A percentile compares a stretch with the other conserved stretches of the same genome.
Conservation (phyloP, 2,888 invertebrate species). For the Erebia aethiops region DNA sequence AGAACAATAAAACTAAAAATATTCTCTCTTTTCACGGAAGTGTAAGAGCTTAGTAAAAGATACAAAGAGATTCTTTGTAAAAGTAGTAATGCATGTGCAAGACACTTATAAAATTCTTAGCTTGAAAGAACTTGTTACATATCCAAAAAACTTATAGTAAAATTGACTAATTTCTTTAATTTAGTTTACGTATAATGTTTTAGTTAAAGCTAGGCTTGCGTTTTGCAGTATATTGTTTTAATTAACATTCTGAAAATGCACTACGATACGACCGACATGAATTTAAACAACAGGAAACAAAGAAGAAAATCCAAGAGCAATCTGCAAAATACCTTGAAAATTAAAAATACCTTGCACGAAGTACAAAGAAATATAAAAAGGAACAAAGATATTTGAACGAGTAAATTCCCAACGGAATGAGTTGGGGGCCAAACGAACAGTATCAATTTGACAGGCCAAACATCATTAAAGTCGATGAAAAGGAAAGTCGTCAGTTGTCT, state of each 20-base stretch:
- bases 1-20: neutral
- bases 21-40: neutral
- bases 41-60: neutral
- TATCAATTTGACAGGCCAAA: slow-evolving; percentile 34
- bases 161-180: no score
- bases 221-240: no score
- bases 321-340: neutral
- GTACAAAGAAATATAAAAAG: slow-evolving; percentile 21
- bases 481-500: slow-evolving; percentile 25
- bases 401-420: slow-evolving; percentile 27
- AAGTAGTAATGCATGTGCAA: neutral
- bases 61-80: neutral
- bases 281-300: neutral
- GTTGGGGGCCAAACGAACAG: slow-evolving; percentile 30
- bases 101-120: neutral
- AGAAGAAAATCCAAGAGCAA: neutral
- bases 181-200: no score
- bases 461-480: slow-evolving; percentile 32
- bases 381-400: slow-evolving; percentile 20
- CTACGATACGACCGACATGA: neutral
- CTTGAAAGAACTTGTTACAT: no score
- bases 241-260: neutral
- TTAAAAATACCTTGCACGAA: slow-evolving; percentile 16
- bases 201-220: neutral
- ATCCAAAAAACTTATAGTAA: no score